Evolutionary conservation across 2,797 vertebrate genomes (phyloP).

Genomic region (Prionace glauca): DNA sequence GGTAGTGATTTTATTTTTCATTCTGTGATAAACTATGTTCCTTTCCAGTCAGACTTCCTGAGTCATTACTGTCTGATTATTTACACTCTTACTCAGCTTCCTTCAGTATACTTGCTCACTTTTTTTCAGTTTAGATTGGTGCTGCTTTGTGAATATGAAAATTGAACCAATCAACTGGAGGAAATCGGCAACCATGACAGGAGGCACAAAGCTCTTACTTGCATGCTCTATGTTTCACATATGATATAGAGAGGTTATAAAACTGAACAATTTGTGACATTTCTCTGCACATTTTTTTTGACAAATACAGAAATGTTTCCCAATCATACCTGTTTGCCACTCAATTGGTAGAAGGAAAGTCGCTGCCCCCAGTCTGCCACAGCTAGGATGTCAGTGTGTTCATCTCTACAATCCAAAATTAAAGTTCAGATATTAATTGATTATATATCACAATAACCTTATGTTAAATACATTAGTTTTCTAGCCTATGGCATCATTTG

Average conservation of each 20-base stretch:
- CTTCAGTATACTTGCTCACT: not conserved
- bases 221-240: not conserved
- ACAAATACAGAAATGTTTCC: not conserved
- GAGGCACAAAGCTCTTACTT: not conserved
- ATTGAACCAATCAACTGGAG: not conserved
- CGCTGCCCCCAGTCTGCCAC: slow-evolving; percentile 96
- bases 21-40: too few species aligned
- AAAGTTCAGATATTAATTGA: slow-evolving; percentile 15
- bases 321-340: slow-evolving; percentile 84
- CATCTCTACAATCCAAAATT: slow-evolving; percentile 68
- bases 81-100: not conserved
- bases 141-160: not conserved
- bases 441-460: not conserved
- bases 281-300: not conserved
- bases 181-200: not conserved
- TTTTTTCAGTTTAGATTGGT: not conserved
- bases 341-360: slow-evolving; percentile 95
- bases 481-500: not conserved
- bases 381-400: slow-evolving; percentile 89
- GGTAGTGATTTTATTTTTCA: too few species aligned
- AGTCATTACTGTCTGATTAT: not conserved
- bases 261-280: not conserved
- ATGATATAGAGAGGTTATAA: not conserved
- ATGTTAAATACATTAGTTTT: not conserved
- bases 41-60: too few species aligned